phyloP scores from a whole-genome alignment of 2,797 vertebrate species.

The Enteromius mattozi region DNA sequence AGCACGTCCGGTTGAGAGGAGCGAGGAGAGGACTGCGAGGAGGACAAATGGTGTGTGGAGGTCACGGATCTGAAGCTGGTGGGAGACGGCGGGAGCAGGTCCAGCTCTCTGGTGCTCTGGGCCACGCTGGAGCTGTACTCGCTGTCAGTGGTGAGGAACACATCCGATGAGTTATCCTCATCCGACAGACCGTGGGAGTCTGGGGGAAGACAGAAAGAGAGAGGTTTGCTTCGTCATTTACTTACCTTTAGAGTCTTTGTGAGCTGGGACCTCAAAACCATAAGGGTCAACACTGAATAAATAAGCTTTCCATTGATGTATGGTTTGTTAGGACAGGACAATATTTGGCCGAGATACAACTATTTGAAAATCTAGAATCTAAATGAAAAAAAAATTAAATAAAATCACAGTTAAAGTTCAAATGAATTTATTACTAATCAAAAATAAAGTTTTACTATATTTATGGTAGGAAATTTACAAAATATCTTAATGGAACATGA shows the following conservation, averaged over 20 bases:
- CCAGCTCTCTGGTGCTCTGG: conserved; percentile 87
- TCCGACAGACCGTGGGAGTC: conserved; percentile 82
- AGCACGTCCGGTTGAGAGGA: conserved; percentile 78
- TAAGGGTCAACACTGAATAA: neutral
- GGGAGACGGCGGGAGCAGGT: conserved; percentile 82
- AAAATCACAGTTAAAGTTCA: too few species aligned
- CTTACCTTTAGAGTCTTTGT: neutral
- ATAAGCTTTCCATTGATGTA: neutral
- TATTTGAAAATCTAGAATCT: neutral
- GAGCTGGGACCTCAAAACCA: neutral
- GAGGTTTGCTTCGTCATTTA: neutral
- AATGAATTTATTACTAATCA: neutral
- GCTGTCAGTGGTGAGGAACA: conserved; percentile 90
- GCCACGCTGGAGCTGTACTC: conserved; percentile 90
- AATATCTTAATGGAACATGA: neutral
- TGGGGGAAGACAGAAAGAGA: conserved; percentile 40
- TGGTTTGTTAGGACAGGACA: neutral
- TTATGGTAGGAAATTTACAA: neutral
- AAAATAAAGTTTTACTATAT: neutral
- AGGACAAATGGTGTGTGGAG: conserved; percentile 7
- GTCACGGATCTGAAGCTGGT: conserved; percentile 20
- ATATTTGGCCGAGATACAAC: neutral
- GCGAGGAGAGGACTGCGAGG: conserved; percentile 9
- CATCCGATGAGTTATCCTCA: conserved; percentile 89
- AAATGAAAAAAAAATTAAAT: neutral